phyloP scores from a whole-genome alignment of 2,797 vertebrate genomes.

The Vireo griseus region DNA sequence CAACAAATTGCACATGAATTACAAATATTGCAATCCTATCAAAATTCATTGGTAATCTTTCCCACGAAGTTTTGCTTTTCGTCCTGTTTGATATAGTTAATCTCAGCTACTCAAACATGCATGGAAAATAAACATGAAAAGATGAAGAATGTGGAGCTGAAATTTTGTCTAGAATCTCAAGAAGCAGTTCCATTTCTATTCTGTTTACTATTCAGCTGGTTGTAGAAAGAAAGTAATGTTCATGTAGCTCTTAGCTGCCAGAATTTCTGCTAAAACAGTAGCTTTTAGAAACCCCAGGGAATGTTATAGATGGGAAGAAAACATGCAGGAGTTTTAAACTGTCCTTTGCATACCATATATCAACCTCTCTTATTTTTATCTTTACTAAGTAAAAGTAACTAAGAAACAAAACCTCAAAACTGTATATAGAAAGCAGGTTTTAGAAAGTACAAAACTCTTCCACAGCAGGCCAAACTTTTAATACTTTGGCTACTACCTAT shows the following conservation, averaged over 20 bases:
- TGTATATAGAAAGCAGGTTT: background rate
- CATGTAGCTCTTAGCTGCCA: background rate
- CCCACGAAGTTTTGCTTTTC: background rate
- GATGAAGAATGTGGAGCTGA: background rate
- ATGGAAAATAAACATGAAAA: slow-evolving; percentile 18
- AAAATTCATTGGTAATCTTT: background rate
- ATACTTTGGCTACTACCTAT: background rate
- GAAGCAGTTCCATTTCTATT: background rate
- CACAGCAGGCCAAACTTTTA: background rate
- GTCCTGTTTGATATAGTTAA: background rate
- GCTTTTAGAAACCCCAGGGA: slow-evolving; percentile 14
- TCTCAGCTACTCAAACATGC: slow-evolving; percentile 10
- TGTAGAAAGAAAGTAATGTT: background rate
- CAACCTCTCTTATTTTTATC: background rate
- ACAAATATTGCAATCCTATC: background rate
- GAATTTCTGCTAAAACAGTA: background rate
- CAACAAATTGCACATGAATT: background rate
- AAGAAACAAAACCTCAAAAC: background rate
- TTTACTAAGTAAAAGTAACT: background rate
- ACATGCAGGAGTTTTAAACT: background rate
- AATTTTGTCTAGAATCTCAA: background rate
- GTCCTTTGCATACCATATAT: background rate
- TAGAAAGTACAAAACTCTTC: background rate
- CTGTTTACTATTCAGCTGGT: background rate
- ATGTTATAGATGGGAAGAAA: background rate